Evolutionary conservation across 2,113 vertebrate genomes (phyloP).

Genomic region (Cyprinodon variegatus): DNA sequence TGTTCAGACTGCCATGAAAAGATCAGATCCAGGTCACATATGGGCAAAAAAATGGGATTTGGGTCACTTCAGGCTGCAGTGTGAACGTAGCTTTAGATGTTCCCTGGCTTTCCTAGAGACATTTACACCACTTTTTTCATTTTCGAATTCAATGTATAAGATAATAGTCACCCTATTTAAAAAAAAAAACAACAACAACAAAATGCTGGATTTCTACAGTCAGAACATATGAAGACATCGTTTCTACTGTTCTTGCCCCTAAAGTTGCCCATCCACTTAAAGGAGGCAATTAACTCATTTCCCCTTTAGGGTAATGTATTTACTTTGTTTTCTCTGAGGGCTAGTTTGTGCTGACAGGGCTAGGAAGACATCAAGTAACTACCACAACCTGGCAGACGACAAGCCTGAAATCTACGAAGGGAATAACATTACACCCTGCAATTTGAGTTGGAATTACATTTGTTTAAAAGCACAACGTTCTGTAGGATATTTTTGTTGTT

Average conservation of each 20-base stretch:
- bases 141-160: background rate
- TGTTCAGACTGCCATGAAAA: too few species aligned
- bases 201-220: background rate
- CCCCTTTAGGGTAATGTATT: background rate
- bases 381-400: background rate
- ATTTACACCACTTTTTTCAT: background rate
- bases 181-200: background rate
- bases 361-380: conserved; percentile 1
- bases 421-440: background rate
- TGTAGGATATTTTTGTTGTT: background rate
- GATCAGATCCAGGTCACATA: too few species aligned
- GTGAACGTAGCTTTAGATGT: too few species aligned
- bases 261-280: background rate
- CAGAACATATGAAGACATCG: background rate
- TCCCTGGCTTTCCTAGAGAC: background rate
- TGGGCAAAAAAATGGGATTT: too few species aligned
- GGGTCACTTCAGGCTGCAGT: too few species aligned
- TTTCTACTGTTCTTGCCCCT: background rate
- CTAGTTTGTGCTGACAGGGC: background rate
- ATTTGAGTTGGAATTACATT: background rate
- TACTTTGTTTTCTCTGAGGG: background rate
- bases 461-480: background rate
- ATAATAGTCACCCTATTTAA: background rate
- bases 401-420: background rate
- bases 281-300: background rate